Evolutionary conservation across 2,113 vertebrate species (phyloP), one percentile per base, ranked within the genome.

Genomic region (Ursus arctos): DNA sequence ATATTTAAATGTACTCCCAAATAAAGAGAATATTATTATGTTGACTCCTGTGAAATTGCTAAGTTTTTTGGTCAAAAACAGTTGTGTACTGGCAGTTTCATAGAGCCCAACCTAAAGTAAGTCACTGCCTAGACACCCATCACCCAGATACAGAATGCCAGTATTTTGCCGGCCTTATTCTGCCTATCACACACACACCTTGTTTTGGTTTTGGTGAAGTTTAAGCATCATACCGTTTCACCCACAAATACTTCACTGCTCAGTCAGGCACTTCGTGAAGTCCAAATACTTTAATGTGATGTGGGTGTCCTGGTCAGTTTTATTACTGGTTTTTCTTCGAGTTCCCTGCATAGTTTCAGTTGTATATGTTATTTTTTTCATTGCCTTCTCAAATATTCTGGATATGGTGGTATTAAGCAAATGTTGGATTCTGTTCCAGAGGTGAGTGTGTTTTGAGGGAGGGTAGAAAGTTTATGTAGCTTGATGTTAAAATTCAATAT

Each of bases 351-450:
- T 26, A 93, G n/a, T 88, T 90, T 97, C 72, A 84, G 28, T 91
- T 96, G n/a, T 94, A 47, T 57, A n/a, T 74, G 15, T 71, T 67
- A 40, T 43, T 80, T 79, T 61, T 65, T 71, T 59, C n/a, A 67
- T 71, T 92, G 74, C 18, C 47, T 97, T 97, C 94, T 93, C 49
- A 91, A 63, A 76, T 84, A 81, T 80, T 92, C 57, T 94, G 92
- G 11, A 51, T 84, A 87, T 88, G 36, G 40, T 95, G 22, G 11
- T 96, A 59, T 95, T 97, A 92, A 96, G 49, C 53, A 95, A 88
- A 89, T 96, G 47, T 24, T 96, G 63, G 74, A 95, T 97, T 97
- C 69, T 97, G 43, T 95, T 80, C 91, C 63, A 93, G 90, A 93
- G 69, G 76, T 96, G 82, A 96, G 53, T 79, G 55, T 94, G 61